A percentile compares a stretch with the other conserved stretches of the same genome.
These are phyloP conservation scores for Aphidoletes aphidimyza DNA, from an alignment of 2,888 invertebrate genomes.

Conservation along the genomic window DNA sequence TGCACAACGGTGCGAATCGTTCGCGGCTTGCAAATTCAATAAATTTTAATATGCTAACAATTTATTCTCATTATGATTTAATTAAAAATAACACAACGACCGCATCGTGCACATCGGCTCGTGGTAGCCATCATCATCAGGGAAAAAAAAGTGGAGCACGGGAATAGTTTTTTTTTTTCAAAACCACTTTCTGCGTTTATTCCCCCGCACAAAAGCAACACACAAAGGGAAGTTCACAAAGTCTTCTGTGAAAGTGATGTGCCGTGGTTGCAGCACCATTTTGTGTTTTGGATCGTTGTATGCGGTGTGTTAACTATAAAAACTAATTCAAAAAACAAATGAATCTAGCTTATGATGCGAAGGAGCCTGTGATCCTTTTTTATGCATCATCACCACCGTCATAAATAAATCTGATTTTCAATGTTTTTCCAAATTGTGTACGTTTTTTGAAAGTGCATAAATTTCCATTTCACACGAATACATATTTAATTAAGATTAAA, in stretches of 20 bases:
- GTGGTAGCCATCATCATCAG: neutral
- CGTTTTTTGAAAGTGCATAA: neutral
- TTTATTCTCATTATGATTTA: conserved; percentile 54
- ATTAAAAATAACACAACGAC: conserved; percentile 48
- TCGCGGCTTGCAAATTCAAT: conserved; percentile 32
- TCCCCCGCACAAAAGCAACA: neutral
- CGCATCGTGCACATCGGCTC: neutral
- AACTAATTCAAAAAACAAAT: neutral
- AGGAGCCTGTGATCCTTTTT: too few species aligned
- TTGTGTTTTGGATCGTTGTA: too few species aligned
- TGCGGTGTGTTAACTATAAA: too few species aligned
- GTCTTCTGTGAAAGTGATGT: neutral
- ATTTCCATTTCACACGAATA: neutral
- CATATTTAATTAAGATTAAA: neutral
- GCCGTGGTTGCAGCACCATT: too few species aligned
- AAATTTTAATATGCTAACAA: conserved; percentile 51
- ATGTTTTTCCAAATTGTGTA: too few species aligned
- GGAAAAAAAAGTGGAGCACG: neutral
- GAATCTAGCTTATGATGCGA: neutral
- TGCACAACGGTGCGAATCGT: neutral
- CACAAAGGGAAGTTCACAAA: neutral
- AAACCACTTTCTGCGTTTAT: too few species aligned
- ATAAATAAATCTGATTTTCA: neutral
- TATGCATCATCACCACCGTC: neutral
- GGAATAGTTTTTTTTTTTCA: too few species aligned